Base-by-base conservation (phyloP, 30 jellyfish, hydroid and myxozoan species). In the Aurelia sp. region DNA sequence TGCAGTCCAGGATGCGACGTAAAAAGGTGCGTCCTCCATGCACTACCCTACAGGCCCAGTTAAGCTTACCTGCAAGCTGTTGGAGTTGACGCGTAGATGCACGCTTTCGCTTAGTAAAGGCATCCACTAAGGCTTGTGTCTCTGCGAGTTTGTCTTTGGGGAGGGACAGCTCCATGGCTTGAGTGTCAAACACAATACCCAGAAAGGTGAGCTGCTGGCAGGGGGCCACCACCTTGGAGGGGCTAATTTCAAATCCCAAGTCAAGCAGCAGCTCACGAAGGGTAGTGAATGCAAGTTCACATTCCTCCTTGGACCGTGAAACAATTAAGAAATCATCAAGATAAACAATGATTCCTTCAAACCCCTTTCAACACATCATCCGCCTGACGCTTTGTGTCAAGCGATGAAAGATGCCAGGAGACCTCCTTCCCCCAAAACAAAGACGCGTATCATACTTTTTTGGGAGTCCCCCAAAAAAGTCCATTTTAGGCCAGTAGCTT, bases 261-360 rank as follows among this genome's bases (percentile, higher is more conserved):
- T n/a, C 23, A 6, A 13, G 12, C 69, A 59, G 31, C 69, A 59
- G 15, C 23, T 11, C 23, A 5, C 18, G 15, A 1, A 59, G 31
- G 69, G 69, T 59, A 13, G 31, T n/a, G 31, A 59, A 59, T 13
- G 69, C 69, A 59, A 59, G 69, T 13, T 59, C 69, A 21, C 69
- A 59, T 13, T 59, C 31, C 12, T 4, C 33, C 23, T 59, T n/a
- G 23, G 69, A 6, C 12, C 18, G 31, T 0, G 69, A 8, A 17
- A 59, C 69, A 17, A 59, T 13, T 0, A 59, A 27, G 31, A 59
- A 59, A 13, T 59, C 69, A 21, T 59, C 69, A 1, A 13, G 11
- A 21, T 59, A 59, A 4, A 59, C 69, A 3, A 59, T 4, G 13
- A 59, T 59, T 18, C 27, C 69, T 0, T n/a, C 23, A 59, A 6